These are phyloP conservation scores for Eilema depressum DNA, from an alignment of 2,888 invertebrate genomes.

Conservation along the genomic window DNA sequence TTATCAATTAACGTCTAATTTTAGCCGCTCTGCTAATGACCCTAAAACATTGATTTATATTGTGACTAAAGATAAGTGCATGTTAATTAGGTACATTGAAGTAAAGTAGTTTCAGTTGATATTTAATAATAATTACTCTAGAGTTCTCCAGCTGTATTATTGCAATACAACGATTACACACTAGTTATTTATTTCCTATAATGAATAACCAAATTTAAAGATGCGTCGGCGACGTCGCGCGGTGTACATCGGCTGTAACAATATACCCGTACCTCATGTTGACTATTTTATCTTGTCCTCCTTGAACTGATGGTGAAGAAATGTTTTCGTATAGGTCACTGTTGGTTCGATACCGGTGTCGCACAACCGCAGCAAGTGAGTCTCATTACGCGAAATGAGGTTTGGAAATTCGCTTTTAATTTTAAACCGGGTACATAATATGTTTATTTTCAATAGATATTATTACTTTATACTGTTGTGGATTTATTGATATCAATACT, in stretches of 20 bases:
- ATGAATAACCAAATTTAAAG: too few relatives aligned
- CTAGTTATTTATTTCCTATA: not conserved
- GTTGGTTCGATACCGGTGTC: slow-evolving; percentile 3
- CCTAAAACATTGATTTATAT: too few relatives aligned
- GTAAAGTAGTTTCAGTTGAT: not conserved
- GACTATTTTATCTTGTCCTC: slow-evolving; percentile 36
- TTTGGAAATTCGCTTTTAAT: not conserved
- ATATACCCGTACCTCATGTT: slow-evolving; percentile 46
- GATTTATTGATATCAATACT: too few relatives aligned
- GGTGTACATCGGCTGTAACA: slow-evolving; percentile 36
- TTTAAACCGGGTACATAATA: too few relatives aligned
- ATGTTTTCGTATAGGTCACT: slow-evolving; percentile 9
- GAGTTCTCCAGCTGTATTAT: not conserved
- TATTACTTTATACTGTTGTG: too few relatives aligned
- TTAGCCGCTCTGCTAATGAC: too few relatives aligned
- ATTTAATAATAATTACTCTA: not conserved
- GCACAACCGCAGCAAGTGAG: not conserved
- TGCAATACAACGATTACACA: not conserved
- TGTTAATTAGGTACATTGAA: not conserved
- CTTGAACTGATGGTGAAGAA: slow-evolving; percentile 35
- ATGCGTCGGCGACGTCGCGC: too few relatives aligned
- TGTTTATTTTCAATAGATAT: too few relatives aligned
- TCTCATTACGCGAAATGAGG: not conserved
- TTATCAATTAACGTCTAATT: too few relatives aligned
- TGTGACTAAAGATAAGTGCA: too few relatives aligned